A percentile compares a stretch with the other conserved stretches of the same genome.
Evolutionary conservation across 1,140 invertebrate species (phyloP).

Genomic region (Diuraphis noxia): DNA sequence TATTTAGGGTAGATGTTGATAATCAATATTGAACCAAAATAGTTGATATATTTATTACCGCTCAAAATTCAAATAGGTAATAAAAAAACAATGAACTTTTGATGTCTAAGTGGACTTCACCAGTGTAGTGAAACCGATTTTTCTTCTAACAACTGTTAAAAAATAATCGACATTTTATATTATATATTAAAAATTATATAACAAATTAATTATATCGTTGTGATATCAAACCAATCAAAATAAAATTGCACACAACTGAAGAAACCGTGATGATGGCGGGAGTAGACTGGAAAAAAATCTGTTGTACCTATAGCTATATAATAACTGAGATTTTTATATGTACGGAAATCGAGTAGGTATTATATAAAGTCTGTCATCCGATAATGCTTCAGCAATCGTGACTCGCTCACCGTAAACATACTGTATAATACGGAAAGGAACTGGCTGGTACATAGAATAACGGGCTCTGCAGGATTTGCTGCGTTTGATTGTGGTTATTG

Average conservation of each 20-base stretch:
- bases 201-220: background rate
- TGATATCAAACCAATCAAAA: background rate
- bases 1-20: background rate
- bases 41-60: background rate
- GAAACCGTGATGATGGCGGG: background rate
- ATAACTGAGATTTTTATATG: background rate
- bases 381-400: background rate
- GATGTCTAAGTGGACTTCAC: too few species aligned
- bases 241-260: background rate
- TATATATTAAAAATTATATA: too few species aligned
- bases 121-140: background rate
- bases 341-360: slow-evolving; percentile 7
- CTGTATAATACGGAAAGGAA: background rate
- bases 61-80: background rate
- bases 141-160: background rate
- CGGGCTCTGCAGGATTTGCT: background rate
- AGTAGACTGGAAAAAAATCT: background rate
- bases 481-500: slow-evolving; percentile 42
- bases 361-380: slow-evolving; percentile 17
- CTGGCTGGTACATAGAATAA: background rate
- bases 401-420: background rate
- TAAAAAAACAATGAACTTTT: too few species aligned
- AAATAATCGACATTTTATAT: background rate
- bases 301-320: background rate
- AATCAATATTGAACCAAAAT: background rate